phyloP scores from a whole-genome alignment of 2,113 vertebrate genomes.

The Notothenia coriiceps region DNA sequence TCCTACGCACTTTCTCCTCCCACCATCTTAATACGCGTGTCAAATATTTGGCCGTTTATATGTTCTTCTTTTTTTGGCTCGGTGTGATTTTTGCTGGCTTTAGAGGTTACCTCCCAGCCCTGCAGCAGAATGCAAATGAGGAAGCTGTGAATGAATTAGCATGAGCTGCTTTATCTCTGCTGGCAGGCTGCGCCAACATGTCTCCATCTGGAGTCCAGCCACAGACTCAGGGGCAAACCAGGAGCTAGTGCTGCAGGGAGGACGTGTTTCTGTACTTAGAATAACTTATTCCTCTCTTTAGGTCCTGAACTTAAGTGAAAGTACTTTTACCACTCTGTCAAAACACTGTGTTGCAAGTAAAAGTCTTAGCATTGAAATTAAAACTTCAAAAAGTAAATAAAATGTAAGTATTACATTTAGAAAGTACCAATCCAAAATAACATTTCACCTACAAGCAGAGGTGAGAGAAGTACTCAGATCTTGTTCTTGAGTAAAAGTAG shows the following conservation, averaged over 20 bases:
- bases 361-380: too few relatives aligned
- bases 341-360: too few relatives aligned
- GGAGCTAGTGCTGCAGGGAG: background rate
- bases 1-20: background rate
- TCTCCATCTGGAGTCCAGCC: conserved; percentile 59
- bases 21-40: conserved; percentile 25
- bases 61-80: conserved; percentile 66
- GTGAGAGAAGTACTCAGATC: too few relatives aligned
- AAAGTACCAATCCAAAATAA: too few relatives aligned
- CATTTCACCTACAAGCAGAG: too few relatives aligned
- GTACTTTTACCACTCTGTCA: too few relatives aligned
- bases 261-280: too few relatives aligned
- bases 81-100: conserved; percentile 48
- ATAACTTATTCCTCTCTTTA: too few relatives aligned
- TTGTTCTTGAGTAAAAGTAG: too few relatives aligned
- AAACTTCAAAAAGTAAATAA: too few relatives aligned
- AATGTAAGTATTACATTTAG: too few relatives aligned
- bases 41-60: conserved; percentile 39
- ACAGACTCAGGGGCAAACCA: conserved; percentile 52
- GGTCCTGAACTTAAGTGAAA: too few relatives aligned
- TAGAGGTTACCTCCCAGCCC: conserved; percentile 47
- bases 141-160: conserved; percentile 67
- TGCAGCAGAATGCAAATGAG: conserved; percentile 77
- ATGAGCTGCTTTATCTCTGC: conserved; percentile 70
- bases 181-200: conserved; percentile 52